Evolutionary conservation across 2,888 invertebrate genomes (phyloP).

Genomic region (Linyphia triangularis): DNA sequence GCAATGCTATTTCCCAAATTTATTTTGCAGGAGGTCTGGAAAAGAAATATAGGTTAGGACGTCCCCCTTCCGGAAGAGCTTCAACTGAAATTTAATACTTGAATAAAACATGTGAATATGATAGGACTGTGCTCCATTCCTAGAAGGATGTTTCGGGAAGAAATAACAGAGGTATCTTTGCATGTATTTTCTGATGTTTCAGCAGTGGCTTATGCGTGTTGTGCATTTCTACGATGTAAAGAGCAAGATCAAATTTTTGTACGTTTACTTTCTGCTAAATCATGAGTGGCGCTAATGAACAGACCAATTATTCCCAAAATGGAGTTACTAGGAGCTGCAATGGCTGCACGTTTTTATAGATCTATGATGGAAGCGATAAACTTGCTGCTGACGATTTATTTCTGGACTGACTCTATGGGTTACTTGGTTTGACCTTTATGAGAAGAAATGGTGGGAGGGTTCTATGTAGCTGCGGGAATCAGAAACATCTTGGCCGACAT

Average conservation of each 20-base stretch:
- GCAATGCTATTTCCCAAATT: slow-evolving; percentile 8
- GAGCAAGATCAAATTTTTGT: not conserved
- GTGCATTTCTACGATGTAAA: slow-evolving; percentile 5
- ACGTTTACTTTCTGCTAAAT: slow-evolving; percentile 7
- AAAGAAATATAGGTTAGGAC: not conserved
- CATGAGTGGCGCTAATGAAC: slow-evolving; percentile 20
- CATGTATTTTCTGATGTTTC: slow-evolving; percentile 39
- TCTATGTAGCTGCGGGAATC: not conserved
- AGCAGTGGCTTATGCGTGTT: not conserved
- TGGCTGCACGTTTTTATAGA: not conserved
- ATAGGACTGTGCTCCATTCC: not conserved
- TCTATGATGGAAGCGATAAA: not conserved
- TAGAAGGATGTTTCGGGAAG: not conserved
- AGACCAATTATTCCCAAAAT: slow-evolving; percentile 13
- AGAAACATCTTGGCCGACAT: not conserved
- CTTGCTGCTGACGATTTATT: not conserved
- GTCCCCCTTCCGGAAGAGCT: not conserved
- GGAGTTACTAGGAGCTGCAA: slow-evolving; percentile 20
- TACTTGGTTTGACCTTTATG: slow-evolving; percentile 1
- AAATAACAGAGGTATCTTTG: not conserved
- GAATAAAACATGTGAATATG: not conserved
- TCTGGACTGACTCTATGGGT: slow-evolving; percentile 19
- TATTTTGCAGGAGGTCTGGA: not conserved
- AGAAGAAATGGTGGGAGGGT: slow-evolving; percentile 9
- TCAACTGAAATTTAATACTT: not conserved